Evolutionary conservation across 2,888 invertebrate genomes (phyloP).

Genomic region (Sinhomidia bicolor): DNA sequence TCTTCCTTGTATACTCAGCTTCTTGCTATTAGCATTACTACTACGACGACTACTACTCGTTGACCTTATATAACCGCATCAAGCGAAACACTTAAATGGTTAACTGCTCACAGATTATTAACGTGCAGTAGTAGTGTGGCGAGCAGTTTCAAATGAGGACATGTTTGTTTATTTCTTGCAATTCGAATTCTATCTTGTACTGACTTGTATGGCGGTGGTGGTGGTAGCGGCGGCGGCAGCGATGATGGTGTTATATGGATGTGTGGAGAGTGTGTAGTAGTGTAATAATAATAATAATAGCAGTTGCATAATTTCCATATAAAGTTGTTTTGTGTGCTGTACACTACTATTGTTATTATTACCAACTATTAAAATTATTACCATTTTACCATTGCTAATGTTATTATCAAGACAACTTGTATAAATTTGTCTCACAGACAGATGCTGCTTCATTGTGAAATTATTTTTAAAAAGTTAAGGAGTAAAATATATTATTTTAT

Average conservation of each 20-base stretch:
- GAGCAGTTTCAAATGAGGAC: constrained; percentile 61
- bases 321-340: constrained; percentile 39
- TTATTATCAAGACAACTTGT: constrained; percentile 33
- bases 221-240: too few relatives aligned
- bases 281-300: too few relatives aligned
- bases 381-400: constrained; percentile 38
- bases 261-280: constrained; percentile 12
- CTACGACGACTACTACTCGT: too few relatives aligned
- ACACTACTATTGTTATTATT: not conserved
- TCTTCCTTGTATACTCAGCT: constrained; percentile 59
- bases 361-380: constrained; percentile 37
- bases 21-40: too few relatives aligned
- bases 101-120: constrained; percentile 33
- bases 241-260: not conserved
- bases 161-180: constrained; percentile 42
- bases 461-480: constrained; percentile 16
- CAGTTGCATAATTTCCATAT: constrained; percentile 64
- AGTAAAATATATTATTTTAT: constrained; percentile 1
- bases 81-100: not conserved
- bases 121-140: not conserved
- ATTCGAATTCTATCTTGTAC: constrained; percentile 29
- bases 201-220: constrained; percentile 17
- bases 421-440: constrained; percentile 32
- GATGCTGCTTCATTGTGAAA: constrained; percentile 5
- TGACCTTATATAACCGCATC: constrained; percentile 69